These are phyloP conservation scores for Toxostoma redivivum DNA, from an alignment of 2,113 vertebrate genomes.

Conservation along the genomic window DNA sequence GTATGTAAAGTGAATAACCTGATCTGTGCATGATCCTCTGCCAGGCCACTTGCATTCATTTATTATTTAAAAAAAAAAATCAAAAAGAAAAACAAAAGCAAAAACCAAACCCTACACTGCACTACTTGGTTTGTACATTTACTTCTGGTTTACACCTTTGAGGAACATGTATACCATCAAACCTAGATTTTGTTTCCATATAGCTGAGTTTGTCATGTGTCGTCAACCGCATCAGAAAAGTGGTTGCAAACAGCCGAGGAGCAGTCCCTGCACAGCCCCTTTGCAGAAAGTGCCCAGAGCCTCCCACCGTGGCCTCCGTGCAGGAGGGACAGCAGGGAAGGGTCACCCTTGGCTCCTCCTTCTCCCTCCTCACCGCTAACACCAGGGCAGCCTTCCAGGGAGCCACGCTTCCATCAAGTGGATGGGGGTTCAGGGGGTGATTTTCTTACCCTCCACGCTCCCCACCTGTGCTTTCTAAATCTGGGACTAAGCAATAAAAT, in stretches of 20 bases:
- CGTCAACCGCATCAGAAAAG: conserved; percentile 99
- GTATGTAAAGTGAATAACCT: not conserved
- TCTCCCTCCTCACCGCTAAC: rapidly evolving
- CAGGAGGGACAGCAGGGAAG: conserved; percentile 33
- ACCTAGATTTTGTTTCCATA: conserved; percentile 85
- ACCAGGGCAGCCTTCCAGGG: not conserved
- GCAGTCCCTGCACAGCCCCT: conserved; percentile 79
- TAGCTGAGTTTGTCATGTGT: conserved; percentile 96
- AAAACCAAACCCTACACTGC: not conserved
- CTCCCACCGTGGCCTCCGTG: not conserved
- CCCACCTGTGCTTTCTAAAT: not conserved
- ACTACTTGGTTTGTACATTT: not conserved
- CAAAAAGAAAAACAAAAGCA: not conserved
- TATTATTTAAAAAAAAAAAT: not conserved
- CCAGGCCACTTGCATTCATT: not conserved
- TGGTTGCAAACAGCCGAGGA: conserved; percentile 96
- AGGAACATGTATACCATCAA: conserved; percentile 62
- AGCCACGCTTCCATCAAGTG: not conserved
- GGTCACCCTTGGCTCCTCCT: not conserved
- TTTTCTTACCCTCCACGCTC: not conserved
- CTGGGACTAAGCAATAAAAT: not conserved
- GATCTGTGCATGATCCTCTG: not conserved
- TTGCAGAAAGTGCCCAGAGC: conserved; percentile 81
- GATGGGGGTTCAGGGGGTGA: not conserved
- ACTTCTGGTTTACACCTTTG: conserved; percentile 65